A percentile compares a stretch with the other conserved stretches of the same genome.
These are phyloP conservation scores for Tympanuchus pallidicinctus DNA, from an alignment of 2,113 vertebrate species.

Conservation along the genomic window DNA sequence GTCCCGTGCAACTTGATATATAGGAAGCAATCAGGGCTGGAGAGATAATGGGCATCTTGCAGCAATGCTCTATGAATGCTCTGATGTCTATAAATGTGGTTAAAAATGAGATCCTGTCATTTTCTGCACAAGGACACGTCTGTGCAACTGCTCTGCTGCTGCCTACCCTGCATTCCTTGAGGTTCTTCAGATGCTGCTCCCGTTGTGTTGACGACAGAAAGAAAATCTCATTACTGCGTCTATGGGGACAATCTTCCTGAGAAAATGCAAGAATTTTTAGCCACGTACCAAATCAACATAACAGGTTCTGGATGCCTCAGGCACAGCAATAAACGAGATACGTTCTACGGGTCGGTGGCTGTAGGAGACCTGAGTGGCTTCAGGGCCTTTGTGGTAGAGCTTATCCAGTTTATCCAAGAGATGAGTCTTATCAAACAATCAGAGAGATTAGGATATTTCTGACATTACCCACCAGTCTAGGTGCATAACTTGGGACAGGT, in stretches of 20 bases:
- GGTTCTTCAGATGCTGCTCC: neutral
- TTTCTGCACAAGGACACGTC: neutral
- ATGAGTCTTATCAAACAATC: conserved; percentile 53
- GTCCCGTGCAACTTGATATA: neutral
- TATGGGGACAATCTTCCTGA: conserved; percentile 43
- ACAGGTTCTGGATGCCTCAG: conserved; percentile 57
- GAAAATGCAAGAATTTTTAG: conserved; percentile 67
- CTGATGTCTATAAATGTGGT: neutral
- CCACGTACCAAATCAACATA: conserved; percentile 58
- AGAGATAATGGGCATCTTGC: neutral
- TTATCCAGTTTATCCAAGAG: conserved; percentile 66
- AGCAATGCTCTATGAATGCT: neutral
- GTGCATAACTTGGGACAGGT: conserved; percentile 44
- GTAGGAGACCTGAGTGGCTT: conserved; percentile 48
- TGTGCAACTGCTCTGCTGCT: neutral
- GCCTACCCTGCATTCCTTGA: neutral
- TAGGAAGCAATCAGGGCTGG: neutral
- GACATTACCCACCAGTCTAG: conserved; percentile 58
- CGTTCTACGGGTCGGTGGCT: conserved; percentile 40
- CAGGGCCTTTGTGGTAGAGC: conserved; percentile 58
- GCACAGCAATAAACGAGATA: conserved; percentile 45
- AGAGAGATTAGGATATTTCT: conserved; percentile 59
- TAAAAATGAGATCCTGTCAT: neutral
- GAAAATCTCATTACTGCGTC: neutral
- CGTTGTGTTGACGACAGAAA: neutral